Evolutionary conservation across 2,888 invertebrate genomes (phyloP).

Genomic region (Drosophila cyrtoloma): DNA sequence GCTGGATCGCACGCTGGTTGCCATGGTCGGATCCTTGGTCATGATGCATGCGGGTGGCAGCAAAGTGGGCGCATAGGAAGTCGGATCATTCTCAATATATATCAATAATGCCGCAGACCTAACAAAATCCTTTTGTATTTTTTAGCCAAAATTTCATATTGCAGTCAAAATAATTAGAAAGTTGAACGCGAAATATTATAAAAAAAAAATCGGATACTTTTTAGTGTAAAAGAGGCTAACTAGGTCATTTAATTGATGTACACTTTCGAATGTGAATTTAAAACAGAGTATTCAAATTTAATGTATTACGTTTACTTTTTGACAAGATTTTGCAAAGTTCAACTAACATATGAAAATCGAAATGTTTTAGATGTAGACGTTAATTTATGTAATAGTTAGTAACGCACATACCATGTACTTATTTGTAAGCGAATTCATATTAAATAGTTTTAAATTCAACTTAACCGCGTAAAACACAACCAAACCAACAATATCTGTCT

Average conservation of each 20-base stretch:
- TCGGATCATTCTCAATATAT: constrained; percentile 2
- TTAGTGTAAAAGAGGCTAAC: constrained; percentile 47
- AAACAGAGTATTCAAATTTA: constrained; percentile 56
- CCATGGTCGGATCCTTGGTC: constrained; percentile 91
- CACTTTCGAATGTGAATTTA: constrained; percentile 73
- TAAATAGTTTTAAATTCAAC: constrained; percentile 49
- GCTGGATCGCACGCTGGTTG: constrained; percentile 95
- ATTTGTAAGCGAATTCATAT: constrained; percentile 66
- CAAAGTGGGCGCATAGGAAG: constrained; percentile 56
- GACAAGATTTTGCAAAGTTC: constrained; percentile 23
- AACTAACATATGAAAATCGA: constrained; percentile 16
- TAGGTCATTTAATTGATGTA: constrained; percentile 56
- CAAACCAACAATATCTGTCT: constrained; percentile 7
- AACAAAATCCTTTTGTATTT: constrained; percentile 40
- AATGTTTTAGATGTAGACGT: constrained; percentile 38
- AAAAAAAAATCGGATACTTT: constrained; percentile 18
- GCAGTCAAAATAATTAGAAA: constrained; percentile 52
- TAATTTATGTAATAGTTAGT: constrained; percentile 51
- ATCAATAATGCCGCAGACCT: constrained; percentile 36
- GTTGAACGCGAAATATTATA: constrained; percentile 40
- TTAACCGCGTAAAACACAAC: constrained; percentile 11
- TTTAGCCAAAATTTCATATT: constrained; percentile 68
- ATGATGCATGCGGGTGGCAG: constrained; percentile 78
- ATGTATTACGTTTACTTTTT: constrained; percentile 30
- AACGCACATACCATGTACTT: constrained; percentile 72